Evolutionary conservation across 2,888 invertebrate species (phyloP), one percentile per base, ranked within the genome.

Genomic region (Blera fallax): DNA sequence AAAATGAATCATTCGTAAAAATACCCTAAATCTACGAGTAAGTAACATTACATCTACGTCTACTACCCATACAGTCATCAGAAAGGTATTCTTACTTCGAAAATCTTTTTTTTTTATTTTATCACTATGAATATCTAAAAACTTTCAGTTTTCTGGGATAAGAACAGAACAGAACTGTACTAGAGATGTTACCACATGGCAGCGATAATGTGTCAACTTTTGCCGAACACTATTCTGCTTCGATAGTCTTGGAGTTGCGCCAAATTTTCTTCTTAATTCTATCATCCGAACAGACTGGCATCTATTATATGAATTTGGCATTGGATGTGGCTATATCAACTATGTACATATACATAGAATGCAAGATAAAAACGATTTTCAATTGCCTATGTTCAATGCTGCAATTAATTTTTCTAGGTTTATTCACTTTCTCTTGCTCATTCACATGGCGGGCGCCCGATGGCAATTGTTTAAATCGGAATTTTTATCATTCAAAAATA

Each of bases 331-430:
- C n/a, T n/a, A n/a, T n/a, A n/a, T n/a, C n/a, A n/a, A n/a, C n/a
- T 16, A 3, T 72, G 18, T 48, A 34, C 11, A 3, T 18, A 10
- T 14, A 34, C 10, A 10, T 7, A 60, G 40, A 70, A 56, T 56
- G 43, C 37, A 48, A 78, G 73, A 78, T 78, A 78, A 72, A 83
- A 73, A 74, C 74, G 69, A 74, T 80, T 84, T 84, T 84, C 84
- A 80, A 84, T 84, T 84, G 84, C 80, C 79, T 84, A 84, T 84
- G 85, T 85, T 85, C 85, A 85, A 85, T 85, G 85, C 76, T 85
- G 85, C 85, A 85, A 85, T 85, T 85, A 85, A 85, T 85, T 81
- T 85, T 85, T 80, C 76, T 76, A 81, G 76, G 74, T 76, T 85
- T 81, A 72, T 85, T 81, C 85, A 85, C 85, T 85, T 76, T 81